Percentiles rank a stretch among this genome's conserved stretches.
These are phyloP conservation scores for Leptopilina myrica DNA, from an alignment of 2,888 invertebrate species.

Conservation along the genomic window DNA sequence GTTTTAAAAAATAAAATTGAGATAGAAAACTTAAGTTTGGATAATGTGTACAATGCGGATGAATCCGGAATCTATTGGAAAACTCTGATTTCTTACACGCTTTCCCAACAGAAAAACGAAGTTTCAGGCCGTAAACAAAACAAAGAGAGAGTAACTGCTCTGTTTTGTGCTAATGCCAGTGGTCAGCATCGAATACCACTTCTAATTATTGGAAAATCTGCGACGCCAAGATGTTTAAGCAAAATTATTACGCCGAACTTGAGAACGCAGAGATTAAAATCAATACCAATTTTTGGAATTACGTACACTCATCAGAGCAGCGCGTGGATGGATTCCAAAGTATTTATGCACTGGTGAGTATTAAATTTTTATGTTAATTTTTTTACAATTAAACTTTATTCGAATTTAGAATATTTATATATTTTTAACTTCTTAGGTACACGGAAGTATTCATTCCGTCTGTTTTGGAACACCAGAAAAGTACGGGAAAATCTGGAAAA, in stretches of 20 bases:
- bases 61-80: background rate
- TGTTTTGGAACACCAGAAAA: background rate
- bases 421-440: background rate
- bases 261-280: background rate
- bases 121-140: background rate
- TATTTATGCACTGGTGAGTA: constrained; percentile 28
- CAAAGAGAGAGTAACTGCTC: constrained; percentile 27
- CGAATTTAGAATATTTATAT: too few species aligned
- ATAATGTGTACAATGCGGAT: constrained; percentile 29
- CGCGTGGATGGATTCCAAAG: constrained; percentile 25
- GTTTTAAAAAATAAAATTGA: constrained; percentile 11
- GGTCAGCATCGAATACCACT: constrained; percentile 9
- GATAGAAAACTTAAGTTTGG: background rate
- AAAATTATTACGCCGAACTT: background rate
- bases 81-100: background rate
- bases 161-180: constrained; percentile 35
- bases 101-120: background rate
- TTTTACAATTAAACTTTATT: background rate
- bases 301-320: constrained; percentile 19
- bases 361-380: too few species aligned
- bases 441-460: background rate
- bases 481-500: too few species aligned
- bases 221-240: background rate
- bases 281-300: background rate
- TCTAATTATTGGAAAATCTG: constrained; percentile 31